Evolutionary conservation across 2,113 vertebrate genomes (phyloP), one percentile per base, ranked within the genome.

Genomic region (Corapipo altera): DNA sequence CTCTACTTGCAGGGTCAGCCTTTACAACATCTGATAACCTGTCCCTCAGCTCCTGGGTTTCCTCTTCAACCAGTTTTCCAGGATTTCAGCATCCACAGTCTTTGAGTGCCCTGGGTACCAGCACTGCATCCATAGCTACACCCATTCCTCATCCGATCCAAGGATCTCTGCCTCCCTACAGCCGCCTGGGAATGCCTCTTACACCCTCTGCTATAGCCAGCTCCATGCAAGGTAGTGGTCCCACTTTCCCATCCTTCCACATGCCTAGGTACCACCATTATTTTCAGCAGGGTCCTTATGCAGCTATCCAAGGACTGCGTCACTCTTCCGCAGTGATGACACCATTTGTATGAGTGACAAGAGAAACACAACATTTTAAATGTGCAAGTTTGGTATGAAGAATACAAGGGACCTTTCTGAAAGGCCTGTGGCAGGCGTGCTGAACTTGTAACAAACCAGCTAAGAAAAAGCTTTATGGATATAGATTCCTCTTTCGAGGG

Each of bases 191-290:
- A 61, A 98, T 99, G 98, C 99, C 99, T 79, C 98, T 99, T 19
- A 98, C 99, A 5, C 99, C 99, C 59, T 98, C 98, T 3, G 99
- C 99, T 54, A 97, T 99, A 82, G 98, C 99, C 41, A 98, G 98
- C 88, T 98, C 98, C 95, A 99, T 99, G 99, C 99, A 99, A 95
- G 98, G 98, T 54, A 99, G 98, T 8, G 99, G 99, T 26, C 99
- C 99, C 3, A 98, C 99, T 6, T 99, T 99, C 96, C 99, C 99
- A 4, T 99, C 99, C 52, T 99, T 99, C 97, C 99, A 99, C 98
- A 99, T 99, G 99, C 99, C 99, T 1, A 98, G 99, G 85, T 99
- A 99, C 96, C 99, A 99, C 94, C 99, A 99, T 96, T 99, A 99
- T 96, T 99, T 99, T 83, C 99, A 99, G 98, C 99, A 99, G 97